A percentile compares a stretch with the other conserved stretches of the same genome.
phyloP scores from a whole-genome alignment of 2,113 vertebrate genomes.

The Crotalus viridis region DNA sequence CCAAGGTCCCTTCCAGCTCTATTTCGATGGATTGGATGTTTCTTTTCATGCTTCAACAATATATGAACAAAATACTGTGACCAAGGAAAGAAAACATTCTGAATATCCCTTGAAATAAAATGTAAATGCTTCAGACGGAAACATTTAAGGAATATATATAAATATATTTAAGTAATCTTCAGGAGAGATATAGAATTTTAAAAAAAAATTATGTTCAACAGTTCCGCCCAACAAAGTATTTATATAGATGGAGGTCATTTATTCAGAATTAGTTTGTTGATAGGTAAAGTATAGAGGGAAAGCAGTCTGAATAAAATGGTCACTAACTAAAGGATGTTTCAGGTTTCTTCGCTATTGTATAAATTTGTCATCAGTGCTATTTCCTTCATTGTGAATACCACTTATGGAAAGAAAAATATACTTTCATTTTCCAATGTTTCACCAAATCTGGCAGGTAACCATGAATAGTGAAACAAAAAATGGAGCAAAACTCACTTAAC shows the following conservation, averaged over 20 bases:
- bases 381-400: background rate
- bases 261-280: background rate
- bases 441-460: background rate
- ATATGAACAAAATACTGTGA: background rate
- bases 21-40: background rate
- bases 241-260: background rate
- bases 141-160: background rate
- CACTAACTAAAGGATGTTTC: background rate
- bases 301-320: background rate
- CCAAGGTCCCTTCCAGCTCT: no score
- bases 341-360: background rate
- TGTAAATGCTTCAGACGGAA: background rate
- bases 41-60: background rate
- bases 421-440: background rate
- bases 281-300: background rate
- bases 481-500: no score
- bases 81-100: background rate
- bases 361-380: background rate
- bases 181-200: background rate
- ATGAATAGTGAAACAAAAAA: background rate
- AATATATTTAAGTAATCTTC: background rate
- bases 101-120: background rate
- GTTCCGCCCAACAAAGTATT: background rate
- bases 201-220: background rate
- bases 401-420: background rate